phyloP scores from a whole-genome alignment of 2,797 vertebrate genomes.

The Saxicola maurus region DNA sequence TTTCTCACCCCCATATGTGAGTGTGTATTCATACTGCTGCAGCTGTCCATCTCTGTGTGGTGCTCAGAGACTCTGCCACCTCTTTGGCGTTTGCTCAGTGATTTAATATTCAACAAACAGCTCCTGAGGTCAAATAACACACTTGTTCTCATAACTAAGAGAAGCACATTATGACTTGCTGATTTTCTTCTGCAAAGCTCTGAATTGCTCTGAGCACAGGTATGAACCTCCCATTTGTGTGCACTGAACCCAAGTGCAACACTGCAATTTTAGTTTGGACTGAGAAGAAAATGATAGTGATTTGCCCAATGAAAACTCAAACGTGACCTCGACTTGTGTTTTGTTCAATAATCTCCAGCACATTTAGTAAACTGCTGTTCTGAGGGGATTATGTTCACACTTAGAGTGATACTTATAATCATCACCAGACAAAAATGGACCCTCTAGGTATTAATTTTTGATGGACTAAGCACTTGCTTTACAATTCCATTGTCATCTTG shows the following conservation, averaged over 20 bases:
- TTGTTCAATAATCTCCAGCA: neutral
- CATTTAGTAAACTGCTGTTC: conserved; percentile 7
- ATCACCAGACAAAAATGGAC: neutral
- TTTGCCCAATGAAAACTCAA: neutral
- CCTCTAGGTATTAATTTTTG: conserved; percentile 18
- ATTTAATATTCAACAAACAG: neutral
- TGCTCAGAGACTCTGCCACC: neutral
- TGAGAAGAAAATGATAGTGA: neutral
- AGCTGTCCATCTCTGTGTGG: neutral
- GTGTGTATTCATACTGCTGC: neutral
- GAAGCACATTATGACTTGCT: accelerated
- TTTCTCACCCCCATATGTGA: accelerated
- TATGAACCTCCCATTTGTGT: neutral
- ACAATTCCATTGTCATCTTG: conserved; percentile 31
- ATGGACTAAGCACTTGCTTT: conserved; percentile 14
- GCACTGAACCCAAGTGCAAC: accelerated
- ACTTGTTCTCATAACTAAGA: neutral
- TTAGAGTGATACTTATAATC: neutral
- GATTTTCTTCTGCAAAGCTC: neutral
- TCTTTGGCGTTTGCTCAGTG: accelerated
- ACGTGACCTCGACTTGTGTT: neutral
- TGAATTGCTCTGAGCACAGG: neutral
- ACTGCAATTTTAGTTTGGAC: neutral
- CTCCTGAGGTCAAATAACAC: neutral
- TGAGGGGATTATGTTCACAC: neutral